phyloP scores from a whole-genome alignment of 1,140 invertebrate genomes.

The Drosophila nasuta region DNA sequence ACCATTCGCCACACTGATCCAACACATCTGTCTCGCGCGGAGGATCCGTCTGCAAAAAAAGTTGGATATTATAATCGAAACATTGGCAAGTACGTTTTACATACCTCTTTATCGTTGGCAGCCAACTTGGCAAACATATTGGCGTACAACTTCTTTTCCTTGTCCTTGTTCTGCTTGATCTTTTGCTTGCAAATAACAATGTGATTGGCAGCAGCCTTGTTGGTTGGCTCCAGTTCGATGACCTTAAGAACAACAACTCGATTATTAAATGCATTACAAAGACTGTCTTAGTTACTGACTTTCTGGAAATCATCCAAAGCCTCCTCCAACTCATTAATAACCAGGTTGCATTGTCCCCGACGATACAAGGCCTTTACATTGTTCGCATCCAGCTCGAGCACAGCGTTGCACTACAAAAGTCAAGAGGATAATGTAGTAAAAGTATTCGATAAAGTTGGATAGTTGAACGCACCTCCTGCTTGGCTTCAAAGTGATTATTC shows the following conservation, averaged over 20 bases:
- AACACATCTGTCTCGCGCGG: slow-evolving; percentile 86
- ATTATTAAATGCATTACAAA: background rate
- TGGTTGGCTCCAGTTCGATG: slow-evolving; percentile 88
- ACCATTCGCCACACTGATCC: slow-evolving; percentile 89
- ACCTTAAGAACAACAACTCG: slow-evolving; percentile 34
- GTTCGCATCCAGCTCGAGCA: slow-evolving; percentile 88
- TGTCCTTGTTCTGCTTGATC: slow-evolving; percentile 90
- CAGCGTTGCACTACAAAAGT: slow-evolving; percentile 69
- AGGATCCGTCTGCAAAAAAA: slow-evolving; percentile 65
- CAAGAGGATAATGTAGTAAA: slow-evolving; percentile 42
- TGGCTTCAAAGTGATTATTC: slow-evolving; percentile 90
- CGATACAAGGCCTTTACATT: slow-evolving; percentile 97
- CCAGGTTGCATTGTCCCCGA: slow-evolving; percentile 92
- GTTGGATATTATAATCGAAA: background rate
- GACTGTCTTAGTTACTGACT: slow-evolving; percentile 83
- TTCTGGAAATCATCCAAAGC: slow-evolving; percentile 93
- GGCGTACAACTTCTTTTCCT: slow-evolving; percentile 95
- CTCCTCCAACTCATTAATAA: slow-evolving; percentile 90
- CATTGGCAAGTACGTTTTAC: background rate
- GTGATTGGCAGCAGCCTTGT: slow-evolving; percentile 92
- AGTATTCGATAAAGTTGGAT: background rate
- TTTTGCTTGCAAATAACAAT: slow-evolving; percentile 90
- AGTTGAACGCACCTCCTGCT: slow-evolving; percentile 85
- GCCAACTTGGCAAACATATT: slow-evolving; percentile 98
- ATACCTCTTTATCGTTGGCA: slow-evolving; percentile 91